phyloP scores from a whole-genome alignment of 2,888 invertebrate genomes.

The Tuberolachnus salignus region DNA sequence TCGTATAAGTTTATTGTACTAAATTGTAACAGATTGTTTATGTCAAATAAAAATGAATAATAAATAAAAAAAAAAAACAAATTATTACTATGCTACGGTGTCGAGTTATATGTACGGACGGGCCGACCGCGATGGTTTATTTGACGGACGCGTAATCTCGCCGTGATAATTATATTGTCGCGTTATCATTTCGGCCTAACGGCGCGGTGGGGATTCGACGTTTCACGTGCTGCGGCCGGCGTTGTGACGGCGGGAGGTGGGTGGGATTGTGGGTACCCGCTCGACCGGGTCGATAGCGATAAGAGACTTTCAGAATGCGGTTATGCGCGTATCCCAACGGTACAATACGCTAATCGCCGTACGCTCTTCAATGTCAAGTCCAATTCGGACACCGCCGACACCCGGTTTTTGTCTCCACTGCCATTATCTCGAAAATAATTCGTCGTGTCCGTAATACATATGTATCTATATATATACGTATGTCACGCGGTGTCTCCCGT shows the following conservation, averaged over 20 bases:
- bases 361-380: conserved; percentile 46
- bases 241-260: not conserved
- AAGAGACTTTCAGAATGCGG: conserved; percentile 30
- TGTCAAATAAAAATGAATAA: too few relatives aligned
- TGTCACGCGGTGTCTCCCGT: too few relatives aligned
- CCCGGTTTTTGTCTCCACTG: not conserved
- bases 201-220: not conserved
- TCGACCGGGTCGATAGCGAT: conserved; percentile 31
- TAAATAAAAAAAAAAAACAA: too few relatives aligned
- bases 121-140: too few relatives aligned
- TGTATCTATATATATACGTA: not conserved
- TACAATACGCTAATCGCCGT: not conserved
- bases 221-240: too few relatives aligned
- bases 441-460: not conserved
- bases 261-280: not conserved
- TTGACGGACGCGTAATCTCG: not conserved
- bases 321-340: not conserved
- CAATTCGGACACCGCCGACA: conserved; percentile 18
- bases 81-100: too few relatives aligned
- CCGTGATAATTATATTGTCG: not conserved
- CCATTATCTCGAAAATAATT: conserved; percentile 16
- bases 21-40: too few relatives aligned
- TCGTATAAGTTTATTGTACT: too few relatives aligned
- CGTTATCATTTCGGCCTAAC: conserved; percentile 26
- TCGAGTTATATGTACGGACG: too few relatives aligned